Percentiles rank a stretch among this genome's conserved stretches.
These are phyloP conservation scores for Mareca strepera DNA, from an alignment of 2,797 vertebrate species.

Conservation along the genomic window DNA sequence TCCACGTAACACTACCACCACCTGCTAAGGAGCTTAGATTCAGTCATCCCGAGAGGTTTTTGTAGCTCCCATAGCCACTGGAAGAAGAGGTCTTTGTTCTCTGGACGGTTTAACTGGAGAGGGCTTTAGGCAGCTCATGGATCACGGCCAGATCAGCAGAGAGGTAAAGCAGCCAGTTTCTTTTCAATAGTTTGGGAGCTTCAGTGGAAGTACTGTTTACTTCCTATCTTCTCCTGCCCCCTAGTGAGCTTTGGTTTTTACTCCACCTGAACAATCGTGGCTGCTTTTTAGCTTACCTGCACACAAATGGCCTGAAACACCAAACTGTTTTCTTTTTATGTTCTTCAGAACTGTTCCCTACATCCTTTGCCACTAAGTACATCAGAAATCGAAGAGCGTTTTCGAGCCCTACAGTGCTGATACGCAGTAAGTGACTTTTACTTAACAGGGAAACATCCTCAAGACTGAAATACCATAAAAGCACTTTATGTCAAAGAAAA, in stretches of 20 bases:
- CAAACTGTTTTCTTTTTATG: not conserved
- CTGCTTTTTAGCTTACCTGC: not conserved
- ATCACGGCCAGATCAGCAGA: not conserved
- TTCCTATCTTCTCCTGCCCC: slow-evolving; percentile 2
- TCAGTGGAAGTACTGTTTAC: not conserved
- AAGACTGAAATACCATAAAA: not conserved
- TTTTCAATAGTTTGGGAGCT: not conserved
- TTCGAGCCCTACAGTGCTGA: not conserved
- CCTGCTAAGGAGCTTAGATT: not conserved
- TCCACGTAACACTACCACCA: not conserved
- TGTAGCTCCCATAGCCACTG: not conserved
- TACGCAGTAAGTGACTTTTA: not conserved
- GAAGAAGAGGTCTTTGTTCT: not conserved
- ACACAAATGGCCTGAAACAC: not conserved
- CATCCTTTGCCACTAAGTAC: not conserved
- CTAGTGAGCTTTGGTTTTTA: not conserved
- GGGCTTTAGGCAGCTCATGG: not conserved
- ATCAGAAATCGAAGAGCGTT: not conserved
- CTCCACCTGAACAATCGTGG: not conserved
- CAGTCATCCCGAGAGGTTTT: not conserved
- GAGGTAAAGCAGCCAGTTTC: not conserved
- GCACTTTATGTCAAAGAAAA: not conserved
- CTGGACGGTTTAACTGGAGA: not conserved
- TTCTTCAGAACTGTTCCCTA: not conserved
- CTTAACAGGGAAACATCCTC: not conserved